phyloP scores from a whole-genome alignment of 2,113 vertebrate genomes.

The Silurus meridionalis region DNA sequence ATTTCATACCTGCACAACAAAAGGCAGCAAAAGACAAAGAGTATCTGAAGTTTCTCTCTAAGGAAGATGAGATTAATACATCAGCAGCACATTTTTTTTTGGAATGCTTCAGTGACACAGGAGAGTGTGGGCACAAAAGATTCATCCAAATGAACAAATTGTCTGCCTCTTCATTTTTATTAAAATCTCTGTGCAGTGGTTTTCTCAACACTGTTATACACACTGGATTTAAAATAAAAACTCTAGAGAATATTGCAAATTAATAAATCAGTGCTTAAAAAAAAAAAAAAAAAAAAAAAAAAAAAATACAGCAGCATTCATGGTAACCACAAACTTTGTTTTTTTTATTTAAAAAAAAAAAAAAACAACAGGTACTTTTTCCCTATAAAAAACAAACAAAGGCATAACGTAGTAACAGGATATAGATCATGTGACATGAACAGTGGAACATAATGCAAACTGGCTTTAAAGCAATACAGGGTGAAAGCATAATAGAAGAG shows the following conservation, averaged over 20 bases:
- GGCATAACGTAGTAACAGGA: neutral
- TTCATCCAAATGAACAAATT: neutral
- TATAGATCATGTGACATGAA: neutral
- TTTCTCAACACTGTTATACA: neutral
- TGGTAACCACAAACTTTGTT: neutral
- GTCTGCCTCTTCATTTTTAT: constrained; percentile 17
- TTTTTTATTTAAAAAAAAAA: too few relatives aligned
- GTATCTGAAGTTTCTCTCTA: neutral
- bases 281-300: neutral
- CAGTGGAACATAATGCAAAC: neutral
- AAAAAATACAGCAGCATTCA: neutral
- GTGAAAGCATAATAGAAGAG: neutral
- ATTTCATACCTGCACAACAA: constrained; percentile 17
- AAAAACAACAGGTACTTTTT: too few relatives aligned
- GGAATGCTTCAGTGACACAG: neutral
- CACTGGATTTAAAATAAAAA: neutral
- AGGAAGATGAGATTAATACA: constrained; percentile 25
- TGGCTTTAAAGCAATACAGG: neutral
- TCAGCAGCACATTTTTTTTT: neutral
- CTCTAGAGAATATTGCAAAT: neutral
- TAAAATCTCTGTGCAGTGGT: neutral
- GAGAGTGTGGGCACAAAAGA: neutral
- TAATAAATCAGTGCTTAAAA: too few relatives aligned
- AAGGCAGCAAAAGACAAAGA: constrained; percentile 13
- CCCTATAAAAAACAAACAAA: neutral